Evolutionary conservation across 2,888 invertebrate species (phyloP).

Genomic region (Lagria hirta): DNA sequence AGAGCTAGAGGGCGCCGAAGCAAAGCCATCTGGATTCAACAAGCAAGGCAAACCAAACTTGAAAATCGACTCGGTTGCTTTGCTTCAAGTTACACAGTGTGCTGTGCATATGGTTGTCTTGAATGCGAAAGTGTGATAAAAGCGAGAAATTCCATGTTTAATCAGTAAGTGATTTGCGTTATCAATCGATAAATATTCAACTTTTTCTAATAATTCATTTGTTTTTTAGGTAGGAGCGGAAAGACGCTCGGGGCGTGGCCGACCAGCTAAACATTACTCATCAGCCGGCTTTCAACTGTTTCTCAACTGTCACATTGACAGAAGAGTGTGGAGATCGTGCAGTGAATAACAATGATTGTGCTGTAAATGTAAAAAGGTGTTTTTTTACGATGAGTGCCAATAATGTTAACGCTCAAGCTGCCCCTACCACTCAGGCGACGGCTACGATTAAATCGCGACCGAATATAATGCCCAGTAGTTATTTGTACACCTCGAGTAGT

Average conservation of each 20-base stretch:
- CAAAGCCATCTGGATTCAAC: slow-evolving; percentile 46
- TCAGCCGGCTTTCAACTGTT: slow-evolving; percentile 29
- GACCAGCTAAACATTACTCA: slow-evolving; percentile 53
- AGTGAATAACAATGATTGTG: slow-evolving; percentile 25
- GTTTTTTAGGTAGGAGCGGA: slow-evolving; percentile 19
- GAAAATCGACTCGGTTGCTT: slow-evolving; percentile 31
- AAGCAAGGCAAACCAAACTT: slow-evolving; percentile 29
- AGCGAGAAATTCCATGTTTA: slow-evolving; percentile 20
- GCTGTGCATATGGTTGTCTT: slow-evolving; percentile 37
- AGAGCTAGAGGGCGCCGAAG: slow-evolving; percentile 34
- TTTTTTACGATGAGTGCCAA: slow-evolving; percentile 50
- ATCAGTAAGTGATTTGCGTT: slow-evolving; percentile 25
- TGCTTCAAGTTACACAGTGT: slow-evolving; percentile 37
- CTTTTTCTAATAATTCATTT: slow-evolving; percentile 1
- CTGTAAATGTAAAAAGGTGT: slow-evolving; percentile 14
- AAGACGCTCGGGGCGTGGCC: slow-evolving; percentile 51
- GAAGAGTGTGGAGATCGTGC: slow-evolving; percentile 7
- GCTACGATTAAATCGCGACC: slow-evolving; percentile 55
- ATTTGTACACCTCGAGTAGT: slow-evolving; percentile 65
- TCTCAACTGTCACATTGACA: slow-evolving; percentile 22
- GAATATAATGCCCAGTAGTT: slow-evolving; percentile 61
- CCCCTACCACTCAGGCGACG: slow-evolving; percentile 51
- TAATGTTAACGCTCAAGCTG: slow-evolving; percentile 50
- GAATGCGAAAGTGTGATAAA: slow-evolving; percentile 15
- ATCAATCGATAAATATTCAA: slow-evolving; percentile 13